Evolutionary conservation across 2,113 vertebrate genomes (phyloP).

Genomic region (Sinocyclocheilus grahami): DNA sequence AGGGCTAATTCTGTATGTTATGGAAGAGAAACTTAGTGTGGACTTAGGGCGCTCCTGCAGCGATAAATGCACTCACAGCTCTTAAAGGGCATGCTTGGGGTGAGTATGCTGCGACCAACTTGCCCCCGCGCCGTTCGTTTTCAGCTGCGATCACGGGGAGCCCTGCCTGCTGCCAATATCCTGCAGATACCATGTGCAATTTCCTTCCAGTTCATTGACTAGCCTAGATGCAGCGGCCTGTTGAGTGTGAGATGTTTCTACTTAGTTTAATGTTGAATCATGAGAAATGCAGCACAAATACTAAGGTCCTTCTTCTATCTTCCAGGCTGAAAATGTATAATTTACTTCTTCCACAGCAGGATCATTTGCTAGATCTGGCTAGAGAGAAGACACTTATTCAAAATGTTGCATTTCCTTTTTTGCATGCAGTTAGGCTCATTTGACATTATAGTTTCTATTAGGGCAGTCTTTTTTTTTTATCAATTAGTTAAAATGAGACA

Average conservation of each 20-base stretch:
- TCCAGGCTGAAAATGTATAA: neutral
- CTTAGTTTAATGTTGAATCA: slow-evolving; percentile 11
- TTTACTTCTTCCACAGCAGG: neutral
- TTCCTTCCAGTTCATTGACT: slow-evolving; percentile 36
- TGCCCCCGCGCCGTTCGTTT: slow-evolving; percentile 22
- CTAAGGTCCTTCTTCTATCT: neutral
- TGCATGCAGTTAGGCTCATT: no score
- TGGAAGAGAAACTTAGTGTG: slow-evolving; percentile 41
- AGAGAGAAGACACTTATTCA: no score
- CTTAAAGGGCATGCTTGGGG: slow-evolving; percentile 48
- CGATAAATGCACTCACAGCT: slow-evolving; percentile 54
- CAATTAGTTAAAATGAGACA: no score
- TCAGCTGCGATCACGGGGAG: slow-evolving; percentile 6
- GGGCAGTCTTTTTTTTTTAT: no score
- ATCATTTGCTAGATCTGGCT: neutral
- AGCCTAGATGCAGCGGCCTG: slow-evolving; percentile 14
- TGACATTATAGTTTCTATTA: no score
- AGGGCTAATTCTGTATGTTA: slow-evolving; percentile 24
- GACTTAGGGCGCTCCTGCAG: slow-evolving; percentile 44
- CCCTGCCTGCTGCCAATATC: slow-evolving; percentile 12
- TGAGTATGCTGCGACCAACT: slow-evolving; percentile 42
- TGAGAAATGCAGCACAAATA: slow-evolving; percentile 9
- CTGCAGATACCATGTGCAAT: slow-evolving; percentile 17
- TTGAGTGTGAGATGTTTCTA: slow-evolving; percentile 28
- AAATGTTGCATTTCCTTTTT: no score